Evolutionary conservation across 2,797 vertebrate genomes (phyloP).

Genomic region (Microchirus variegatus): DNA sequence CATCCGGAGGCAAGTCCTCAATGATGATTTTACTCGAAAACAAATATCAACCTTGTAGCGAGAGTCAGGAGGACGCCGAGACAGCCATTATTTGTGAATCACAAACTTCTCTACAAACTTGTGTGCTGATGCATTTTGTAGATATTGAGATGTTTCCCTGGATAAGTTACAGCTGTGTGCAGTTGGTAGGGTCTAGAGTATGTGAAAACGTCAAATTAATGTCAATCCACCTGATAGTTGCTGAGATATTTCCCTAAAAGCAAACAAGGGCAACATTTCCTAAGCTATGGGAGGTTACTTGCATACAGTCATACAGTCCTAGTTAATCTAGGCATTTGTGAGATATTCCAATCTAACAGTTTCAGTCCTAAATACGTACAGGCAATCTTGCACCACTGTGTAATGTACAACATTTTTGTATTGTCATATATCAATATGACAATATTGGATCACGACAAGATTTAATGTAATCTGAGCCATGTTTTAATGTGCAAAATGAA

Average conservation of each 20-base stretch:
- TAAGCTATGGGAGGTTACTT: no score
- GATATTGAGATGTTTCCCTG: not conserved
- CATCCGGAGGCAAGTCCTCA: no score
- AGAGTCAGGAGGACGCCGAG: no score
- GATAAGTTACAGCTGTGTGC: not conserved
- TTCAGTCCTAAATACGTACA: not conserved
- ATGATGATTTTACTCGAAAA: no score
- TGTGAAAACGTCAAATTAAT: not conserved
- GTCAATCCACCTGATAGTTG: not conserved
- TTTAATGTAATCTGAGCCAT: constrained; percentile 37
- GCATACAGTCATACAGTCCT: not conserved
- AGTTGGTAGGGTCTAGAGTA: not conserved
- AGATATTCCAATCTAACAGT: not conserved
- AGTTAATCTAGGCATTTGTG: not conserved
- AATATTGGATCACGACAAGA: constrained; percentile 8
- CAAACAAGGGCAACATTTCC: not conserved
- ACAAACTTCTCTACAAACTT: no score
- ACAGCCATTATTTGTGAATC: no score
- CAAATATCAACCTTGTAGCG: no score
- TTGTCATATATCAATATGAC: not conserved
- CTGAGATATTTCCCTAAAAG: not conserved
- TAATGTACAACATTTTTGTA: constrained; percentile 8
- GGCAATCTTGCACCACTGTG: constrained; percentile 1
- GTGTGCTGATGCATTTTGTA: not conserved
- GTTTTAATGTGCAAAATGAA: constrained; percentile 32